Percentiles rank a stretch among this genome's conserved stretches.
Evolutionary conservation across 2,797 vertebrate genomes (phyloP).

Genomic region (Amniataba percoides): DNA sequence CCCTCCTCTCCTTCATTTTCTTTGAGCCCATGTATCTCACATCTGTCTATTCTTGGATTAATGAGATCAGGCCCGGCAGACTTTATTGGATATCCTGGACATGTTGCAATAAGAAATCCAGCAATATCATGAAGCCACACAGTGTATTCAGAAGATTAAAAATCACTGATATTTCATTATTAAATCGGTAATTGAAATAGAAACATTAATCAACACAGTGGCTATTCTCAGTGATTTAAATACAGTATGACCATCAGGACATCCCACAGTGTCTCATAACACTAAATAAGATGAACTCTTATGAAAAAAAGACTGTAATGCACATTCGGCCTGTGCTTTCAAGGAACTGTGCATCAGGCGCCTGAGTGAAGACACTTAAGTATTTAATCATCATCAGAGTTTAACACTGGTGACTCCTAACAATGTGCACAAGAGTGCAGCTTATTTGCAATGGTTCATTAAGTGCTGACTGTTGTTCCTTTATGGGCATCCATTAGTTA

Average conservation of each 20-base stretch:
- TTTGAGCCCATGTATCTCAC: neutral
- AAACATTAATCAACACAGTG: neutral
- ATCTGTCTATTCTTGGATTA: neutral
- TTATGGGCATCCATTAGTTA: neutral
- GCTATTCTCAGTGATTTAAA: neutral
- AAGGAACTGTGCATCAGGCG: neutral
- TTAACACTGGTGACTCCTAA: neutral
- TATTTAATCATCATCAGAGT: neutral
- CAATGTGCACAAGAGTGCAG: too few species aligned
- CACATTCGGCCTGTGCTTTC: neutral
- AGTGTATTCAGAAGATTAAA: neutral
- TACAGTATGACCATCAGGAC: too few species aligned
- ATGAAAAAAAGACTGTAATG: neutral
- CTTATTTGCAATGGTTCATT: neutral
- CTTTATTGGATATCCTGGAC: neutral
- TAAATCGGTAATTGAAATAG: neutral
- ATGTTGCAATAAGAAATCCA: neutral
- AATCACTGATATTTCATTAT: neutral
- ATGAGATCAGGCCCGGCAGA: neutral
- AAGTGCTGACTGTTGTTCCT: constrained; percentile 9
- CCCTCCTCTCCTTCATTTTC: neutral
- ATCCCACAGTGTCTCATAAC: neutral
- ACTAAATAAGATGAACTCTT: neutral
- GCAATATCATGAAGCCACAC: neutral
- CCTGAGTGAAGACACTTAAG: neutral